Evolutionary conservation across 2,113 vertebrate genomes (phyloP), one percentile per base, ranked within the genome.

Genomic region (Nibea coibor): DNA sequence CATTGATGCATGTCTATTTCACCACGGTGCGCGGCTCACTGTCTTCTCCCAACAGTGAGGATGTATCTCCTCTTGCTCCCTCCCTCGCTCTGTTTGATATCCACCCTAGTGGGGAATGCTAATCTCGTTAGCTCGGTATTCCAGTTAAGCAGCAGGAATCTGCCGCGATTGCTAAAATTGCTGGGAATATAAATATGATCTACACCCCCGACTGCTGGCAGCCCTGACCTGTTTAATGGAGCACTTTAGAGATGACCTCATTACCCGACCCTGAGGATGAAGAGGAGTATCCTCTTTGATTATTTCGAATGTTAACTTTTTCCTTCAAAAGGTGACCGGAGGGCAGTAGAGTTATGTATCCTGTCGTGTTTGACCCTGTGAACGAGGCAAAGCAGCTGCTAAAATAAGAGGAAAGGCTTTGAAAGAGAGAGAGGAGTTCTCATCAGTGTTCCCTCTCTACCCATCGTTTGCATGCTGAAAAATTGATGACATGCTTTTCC

Each of bases 121-220:
- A 75, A 90, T 81, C 75, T 57, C 35, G 61, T 89, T 85, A 87
- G 81, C 69, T 68, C 67, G 63, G 62, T 82, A 86, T 85, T 91
- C 83, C 75, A 72, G 74, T 67, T 72, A 45, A 75, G 75, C 64
- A 76, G 58, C 62, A 39, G 65, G 74, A 86, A 69, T 73, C 59
- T 75, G 61, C 17, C 53, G 26, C 43, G 73, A 39, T 71, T 69
- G 39, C 75, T 77, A 11, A 51, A 85, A 77, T 75, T 53, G 78
- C 75, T 81, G 50, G 61, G 80, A 75, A 81, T 75, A 59, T 68
- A 83, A 80, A 72, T 72, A 70, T 70, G 67, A 76, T 70, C 24
- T 67, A 28, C 10, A 14, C 39, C 22, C 12, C 10, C 28, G 2
- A 14, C 45, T 59, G 59, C 51, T 61, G 17, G 19, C 50, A 24